Base-by-base conservation (phyloP, 2,113 vertebrate genomes). In the Beaufortia kweichowensis region DNA sequence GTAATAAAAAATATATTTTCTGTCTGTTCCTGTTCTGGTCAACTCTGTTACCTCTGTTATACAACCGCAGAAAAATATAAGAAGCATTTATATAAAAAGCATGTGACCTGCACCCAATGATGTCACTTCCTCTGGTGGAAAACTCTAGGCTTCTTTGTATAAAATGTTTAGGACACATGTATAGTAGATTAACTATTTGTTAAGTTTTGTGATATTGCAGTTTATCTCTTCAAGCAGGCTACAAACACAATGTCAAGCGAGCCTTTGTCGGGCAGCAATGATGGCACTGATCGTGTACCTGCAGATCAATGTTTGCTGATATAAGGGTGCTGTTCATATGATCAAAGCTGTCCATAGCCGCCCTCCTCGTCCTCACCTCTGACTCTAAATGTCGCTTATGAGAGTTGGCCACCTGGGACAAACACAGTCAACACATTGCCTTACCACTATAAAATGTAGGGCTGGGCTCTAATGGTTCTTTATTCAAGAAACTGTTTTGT, bases 271-370 rank as follows among this genome's bases (percentile, higher is more conserved):
- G 4, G 8, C 35, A 31, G 33, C 31, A 62, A 21, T 62, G 33
- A 6, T 11, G 3, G 17, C 23, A 26, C 2, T 75, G 66, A 79
- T 68, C 3, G 75, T 73, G 57, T 86, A 92, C 97, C 96, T 99
- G 97, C 83, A 98, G 85, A 86, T 90, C 88, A 57, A 99, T 88
- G 87, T 96, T 98, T 81, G 94, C 87, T 2, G 93, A 89, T 24
- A 95, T 94, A 72, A 99, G 90, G 1, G 94, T 93, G 59, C 88
- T 94, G 89, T 96, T 98, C 93, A 96, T 94, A 85, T 94, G 89
- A 81, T 93, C 94, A 76, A 96, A 94, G 85, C 91, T 95, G n/a
- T 97, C 94, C 92, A 99, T 91, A 68, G 95, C 96, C 31, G 91
- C 82, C 0, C 93, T 94, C 82, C 97, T 92, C 26, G 92, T 79